Evolutionary conservation across 35 echinoderm and acorn worm species (phyloP), one percentile per base, ranked within the genome.

Genomic region (Heliocidaris tuberculata): DNA sequence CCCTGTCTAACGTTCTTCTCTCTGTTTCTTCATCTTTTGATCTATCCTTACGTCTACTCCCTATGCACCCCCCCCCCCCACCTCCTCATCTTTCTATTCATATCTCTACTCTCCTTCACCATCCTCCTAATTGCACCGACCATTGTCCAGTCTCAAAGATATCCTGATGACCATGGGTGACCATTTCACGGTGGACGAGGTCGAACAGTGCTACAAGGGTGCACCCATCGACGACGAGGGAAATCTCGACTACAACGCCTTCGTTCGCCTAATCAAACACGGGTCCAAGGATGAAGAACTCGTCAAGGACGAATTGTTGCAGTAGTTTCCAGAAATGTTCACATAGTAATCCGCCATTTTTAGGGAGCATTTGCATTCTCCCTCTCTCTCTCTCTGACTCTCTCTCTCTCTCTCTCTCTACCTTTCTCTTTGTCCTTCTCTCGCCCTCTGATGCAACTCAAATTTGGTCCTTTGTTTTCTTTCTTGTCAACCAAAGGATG

Each of bases 221-320:
- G 98, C 98, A 31, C 98, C 98, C 90, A 96, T 97, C 42, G 98
- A 99, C 94, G 98, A 99, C 85, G 96, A 97, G 13, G 98, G 98
- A 31, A 92, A 87, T 19, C 92, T 99, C 13, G 95, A 97, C 59
- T 99, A 99, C 94, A 59, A 7, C 7, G 95, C 92, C n/a, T 99
- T 99, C 94, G 96, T 97, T 42, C 95, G 98, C 48, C 90, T 96
- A 19, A 99, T 99, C 95, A 99, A 99, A 70, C 95, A 99, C 95
- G 98, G 98, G 61, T 96, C 98, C 27, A 97, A 99, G 91, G 98
- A 99, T 88, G 98, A 99, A 93, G 96, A 97, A n/a, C 94, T 99
- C 86, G 98, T 99, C 65, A 99, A 99, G 50, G 91, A 48, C 65
- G 65, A 78, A 7, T n/a, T 78, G 65, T 78, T 78, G 65, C 0